These are phyloP conservation scores for Slavum lentiscoides DNA, from an alignment of 2,888 invertebrate genomes.

Conservation along the genomic window DNA sequence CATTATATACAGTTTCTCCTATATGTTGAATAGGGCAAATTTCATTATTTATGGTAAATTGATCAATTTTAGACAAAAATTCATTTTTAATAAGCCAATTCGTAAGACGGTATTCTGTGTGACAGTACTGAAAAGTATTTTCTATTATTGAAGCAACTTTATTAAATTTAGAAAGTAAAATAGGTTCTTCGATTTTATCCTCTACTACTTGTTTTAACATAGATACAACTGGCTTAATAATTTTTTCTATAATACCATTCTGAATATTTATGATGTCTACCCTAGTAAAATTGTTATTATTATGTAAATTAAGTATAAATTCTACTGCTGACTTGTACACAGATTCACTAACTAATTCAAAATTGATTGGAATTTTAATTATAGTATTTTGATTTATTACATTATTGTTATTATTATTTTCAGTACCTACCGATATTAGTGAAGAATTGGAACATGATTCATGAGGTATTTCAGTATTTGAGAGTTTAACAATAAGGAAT, in stretches of 20 bases:
- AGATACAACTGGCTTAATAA: not conserved
- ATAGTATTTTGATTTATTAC: not conserved
- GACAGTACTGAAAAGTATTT: not conserved
- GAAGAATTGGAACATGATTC: not conserved
- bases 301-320: slow-evolving; percentile 1
- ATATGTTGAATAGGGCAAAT: slow-evolving; percentile 14
- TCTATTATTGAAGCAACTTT: not conserved
- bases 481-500: not conserved
- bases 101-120: not conserved
- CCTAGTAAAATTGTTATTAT: slow-evolving; percentile 6
- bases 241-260: not conserved
- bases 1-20: slow-evolving; percentile 7
- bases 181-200: slow-evolving; percentile 3
- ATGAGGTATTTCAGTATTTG: not conserved
- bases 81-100: slow-evolving; percentile 8
- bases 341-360: slow-evolving; percentile 1
- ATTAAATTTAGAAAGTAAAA: not conserved
- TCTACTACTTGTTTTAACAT: slow-evolving; percentile 11
- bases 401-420: not conserved
- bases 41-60: slow-evolving; percentile 17
- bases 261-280: not conserved
- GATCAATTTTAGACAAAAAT: not conserved
- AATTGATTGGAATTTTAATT: slow-evolving; percentile 7
- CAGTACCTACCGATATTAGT: not conserved
- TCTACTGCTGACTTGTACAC: not conserved